Base-by-base conservation (phyloP, 64 coral and sea anemone genomes). In the Pocillopora verrucosa region DNA sequence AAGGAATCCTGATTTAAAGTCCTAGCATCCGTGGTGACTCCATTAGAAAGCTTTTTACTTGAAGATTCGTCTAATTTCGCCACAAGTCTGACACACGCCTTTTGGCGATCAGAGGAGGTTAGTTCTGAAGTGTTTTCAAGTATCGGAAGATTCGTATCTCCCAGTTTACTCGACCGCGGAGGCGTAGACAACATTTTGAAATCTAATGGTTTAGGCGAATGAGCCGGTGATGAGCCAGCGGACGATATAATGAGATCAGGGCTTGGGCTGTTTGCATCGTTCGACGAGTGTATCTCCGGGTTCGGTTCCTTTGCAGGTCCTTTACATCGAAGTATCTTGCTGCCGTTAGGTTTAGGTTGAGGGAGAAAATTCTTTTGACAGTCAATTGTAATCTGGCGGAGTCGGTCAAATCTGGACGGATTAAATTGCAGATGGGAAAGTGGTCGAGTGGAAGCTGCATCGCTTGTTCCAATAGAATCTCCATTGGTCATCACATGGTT, bases 241-340 rank as follows among this genome's bases (percentile, higher is more conserved):
- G 96, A 98, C 41, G 96, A 98, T 56, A 95, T 92, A 36, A 98
- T 88, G 36, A 98, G 87, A 37, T 98, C 96, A 58, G 72, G 69
- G 63, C 91, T 87, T 45, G 12, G 12, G 41, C 41, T 51, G 41
- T 51, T 51, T 15, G 60, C 80, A 11, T 61, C 19, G 59, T 56
- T 82, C 13, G n/a, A 11, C 16, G 65, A 30, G 11, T 67, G 77
- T 85, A 78, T 56, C 59, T 83, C 64, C 1, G 68, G 22, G 19
- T 14, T 78, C 26, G 70, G 38, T 10, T 83, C 92, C 75, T 84
- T 89, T 19, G 16, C 16, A 11, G 56, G 22, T 38, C n/a, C 72
- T 65, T 11, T 76, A 19, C 59, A 30, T 38, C 35, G 63, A 36
- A 75, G 25, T 77, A 84, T 77, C 34, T 89, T 64, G 17, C n/a